Evolutionary conservation across 2,113 vertebrate genomes (phyloP), one percentile per base, ranked within the genome.

Genomic region (Ameiurus melas): DNA sequence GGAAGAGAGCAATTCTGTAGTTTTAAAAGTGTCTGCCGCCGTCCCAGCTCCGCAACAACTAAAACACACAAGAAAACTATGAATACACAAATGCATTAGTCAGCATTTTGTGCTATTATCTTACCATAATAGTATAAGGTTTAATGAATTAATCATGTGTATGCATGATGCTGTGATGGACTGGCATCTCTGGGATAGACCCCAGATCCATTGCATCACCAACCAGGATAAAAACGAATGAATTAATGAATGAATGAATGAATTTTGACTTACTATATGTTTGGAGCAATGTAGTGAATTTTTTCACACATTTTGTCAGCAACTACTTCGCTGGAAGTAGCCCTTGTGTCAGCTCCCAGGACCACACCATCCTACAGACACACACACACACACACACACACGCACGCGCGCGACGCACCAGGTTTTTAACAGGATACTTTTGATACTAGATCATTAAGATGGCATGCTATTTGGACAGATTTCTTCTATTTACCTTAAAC

Each of bases 1-100:
- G 90, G 95, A 95, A 0, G 93, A 93, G 0, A 96, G 92, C 0
- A 95, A 55, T 0, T 96, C 95, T 0, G 95, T 96, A 64, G 93
- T 95, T 86, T 95, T 96, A 12, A 94, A 86, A 25, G 95, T 96
- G 19, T 96, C 95, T 36, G 95, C 95, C 1, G 95, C 95, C 0
- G 95, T 96, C 0, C 95, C 95, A 0, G 95, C 95, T 39, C 95
- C 95, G 91, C 95, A 96, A 22, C 95, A 96, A 39, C 95, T 96
- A 19, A 53, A 9, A 82, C 25, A 88, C 20, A 87, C n/a, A 19
- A 86, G 20, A 47, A 33, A 62, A 73, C 13, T 81, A 47, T 57
- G 79, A 36, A 51, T 73, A 19, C 13, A 33, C 17, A 27, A n/a
- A 30, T 8, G 2, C 16, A 51, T 51, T 51, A 77, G 10, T 43